Base-by-base conservation (phyloP, 1,140 invertebrate genomes). In the Stegodyphus mimosarum region DNA sequence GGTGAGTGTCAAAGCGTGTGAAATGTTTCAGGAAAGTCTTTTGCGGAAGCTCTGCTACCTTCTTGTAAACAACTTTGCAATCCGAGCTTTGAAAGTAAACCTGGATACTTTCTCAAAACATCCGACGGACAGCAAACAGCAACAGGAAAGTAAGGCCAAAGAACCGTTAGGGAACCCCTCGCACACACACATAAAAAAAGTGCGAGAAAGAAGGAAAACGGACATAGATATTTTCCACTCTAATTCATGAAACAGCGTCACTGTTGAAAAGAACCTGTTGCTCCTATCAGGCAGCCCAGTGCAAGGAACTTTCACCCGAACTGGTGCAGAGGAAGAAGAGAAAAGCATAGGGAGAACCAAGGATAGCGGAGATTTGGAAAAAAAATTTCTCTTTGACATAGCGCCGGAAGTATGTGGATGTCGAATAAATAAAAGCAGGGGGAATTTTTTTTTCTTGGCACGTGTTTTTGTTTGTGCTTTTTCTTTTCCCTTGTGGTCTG, bases 241-340 rank as follows among this genome's bases (percentile, higher is more conserved):
- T 70, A 81, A 81, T 73, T 81, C 69, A 66, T 50, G 17, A 6
- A 6, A 33, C 76, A 69, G 50, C 33, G 49, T 51, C 52, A 52
- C n/a, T 60, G 9, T 60, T 60, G 6, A 53, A 2, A 50, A 67
- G 76, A 51, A 78, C 76, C 76, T 78, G 76, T 78, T 78, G 76
- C 67, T 78, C 9, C 52, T 52, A 33, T 17, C 18, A 5, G 48
- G 17, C 15, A 76, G 17, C 17, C n/a, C n/a, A 66, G 79, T 73
- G 67, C 79, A 81, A 81, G n/a, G 79, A 81, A 81, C 79, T 81
- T 81, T 81, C 79, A 81, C 79, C 69, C 66, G 52, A 7, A 33
- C 33, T 33, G 33, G 33, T 9, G 64, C 64, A 15, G 7, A 66
- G 78, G 67, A 67, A 33, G 53, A 13, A 11, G 53, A 17, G 66